Conservation (phyloP, 2,888 invertebrate genomes). For the Oscheius sp. region DNA sequence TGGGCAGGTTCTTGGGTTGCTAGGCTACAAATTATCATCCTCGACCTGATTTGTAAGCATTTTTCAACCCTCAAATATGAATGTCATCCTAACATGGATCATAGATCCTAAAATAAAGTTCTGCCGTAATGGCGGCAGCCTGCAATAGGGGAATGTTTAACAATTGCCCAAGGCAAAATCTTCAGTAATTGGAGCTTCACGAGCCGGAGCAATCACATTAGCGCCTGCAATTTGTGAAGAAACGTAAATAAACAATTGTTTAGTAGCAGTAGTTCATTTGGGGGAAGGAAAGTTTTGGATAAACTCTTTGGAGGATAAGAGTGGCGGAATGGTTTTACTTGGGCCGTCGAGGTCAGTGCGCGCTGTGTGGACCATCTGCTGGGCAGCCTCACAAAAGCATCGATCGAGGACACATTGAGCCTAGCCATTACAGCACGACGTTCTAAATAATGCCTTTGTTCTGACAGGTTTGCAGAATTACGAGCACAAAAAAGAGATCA, state of each 20-base stretch:
- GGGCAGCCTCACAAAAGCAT: slow-evolving; percentile 34
- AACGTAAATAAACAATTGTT: not conserved
- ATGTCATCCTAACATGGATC: too few relatives aligned
- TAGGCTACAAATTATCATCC: too few relatives aligned
- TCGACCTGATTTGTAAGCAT: too few relatives aligned
- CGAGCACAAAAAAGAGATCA: too few relatives aligned
- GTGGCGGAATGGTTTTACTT: slow-evolving; percentile 11
- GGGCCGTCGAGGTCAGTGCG: slow-evolving; percentile 22
- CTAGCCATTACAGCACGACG: slow-evolving; percentile 22
- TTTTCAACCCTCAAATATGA: too few relatives aligned
- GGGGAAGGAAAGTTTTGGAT: slow-evolving; percentile 34
- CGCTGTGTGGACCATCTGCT: slow-evolving; percentile 24
- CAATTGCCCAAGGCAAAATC: slow-evolving; percentile 33
- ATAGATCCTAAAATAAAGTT: too few relatives aligned
- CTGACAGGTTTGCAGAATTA: not conserved
- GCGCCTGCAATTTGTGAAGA: slow-evolving; percentile 22
- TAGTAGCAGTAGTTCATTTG: slow-evolving; percentile 27
- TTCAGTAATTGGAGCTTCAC: slow-evolving; percentile 31
- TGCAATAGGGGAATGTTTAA: slow-evolving; percentile 28
- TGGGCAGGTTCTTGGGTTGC: too few relatives aligned
- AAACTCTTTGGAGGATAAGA: slow-evolving; percentile 37
- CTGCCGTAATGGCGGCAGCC: slow-evolving; percentile 13
- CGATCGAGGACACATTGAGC: slow-evolving; percentile 24
- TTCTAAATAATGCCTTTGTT: slow-evolving; percentile 6
- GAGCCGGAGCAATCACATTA: slow-evolving; percentile 24